These are phyloP conservation scores for Cisticola juncidis DNA, from an alignment of 2,113 vertebrate species.

Conservation along the genomic window DNA sequence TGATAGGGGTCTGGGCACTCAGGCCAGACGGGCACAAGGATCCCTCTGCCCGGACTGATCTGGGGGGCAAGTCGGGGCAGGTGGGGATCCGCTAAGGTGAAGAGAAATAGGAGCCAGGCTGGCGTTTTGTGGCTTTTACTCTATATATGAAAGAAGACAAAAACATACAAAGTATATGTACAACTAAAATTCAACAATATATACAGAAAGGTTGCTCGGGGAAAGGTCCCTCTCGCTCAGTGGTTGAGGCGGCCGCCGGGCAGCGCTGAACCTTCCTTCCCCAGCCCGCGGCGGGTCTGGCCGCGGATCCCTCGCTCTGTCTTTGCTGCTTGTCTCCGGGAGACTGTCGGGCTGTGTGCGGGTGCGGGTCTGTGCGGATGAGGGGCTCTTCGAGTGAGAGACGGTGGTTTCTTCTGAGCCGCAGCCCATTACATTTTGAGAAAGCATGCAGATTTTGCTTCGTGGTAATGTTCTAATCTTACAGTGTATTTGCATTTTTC, in stretches of 20 bases:
- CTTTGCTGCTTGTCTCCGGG: constrained; percentile 61
- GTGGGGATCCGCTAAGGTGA: neutral
- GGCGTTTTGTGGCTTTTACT: constrained; percentile 91
- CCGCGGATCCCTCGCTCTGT: constrained; percentile 40
- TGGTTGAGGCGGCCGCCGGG: constrained; percentile 1
- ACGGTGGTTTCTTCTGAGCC: constrained; percentile 34
- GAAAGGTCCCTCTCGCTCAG: constrained; percentile 71
- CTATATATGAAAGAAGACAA: constrained; percentile 97
- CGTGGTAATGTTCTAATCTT: constrained; percentile 51
- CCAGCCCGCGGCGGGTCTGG: constrained; percentile 24
- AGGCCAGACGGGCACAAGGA: neutral
- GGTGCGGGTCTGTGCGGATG: constrained; percentile 7
- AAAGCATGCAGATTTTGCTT: constrained; percentile 70
- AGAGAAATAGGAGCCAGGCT: constrained; percentile 74
- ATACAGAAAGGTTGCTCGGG: constrained; percentile 91
- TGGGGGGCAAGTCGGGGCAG: neutral
- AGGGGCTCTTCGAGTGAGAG: neutral
- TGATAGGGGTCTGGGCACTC: neutral
- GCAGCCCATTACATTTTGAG: constrained; percentile 60
- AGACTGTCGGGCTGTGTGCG: neutral
- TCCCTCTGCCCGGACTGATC: neutral
- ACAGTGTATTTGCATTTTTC: constrained; percentile 41
- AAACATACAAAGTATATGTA: constrained; percentile 99
- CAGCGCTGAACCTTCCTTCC: constrained; percentile 41
- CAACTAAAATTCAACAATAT: constrained; percentile 98